Evolutionary conservation across 2,113 vertebrate species (phyloP), one percentile per base, ranked within the genome.

Genomic region (Myrmophylax atrothorax): DNA sequence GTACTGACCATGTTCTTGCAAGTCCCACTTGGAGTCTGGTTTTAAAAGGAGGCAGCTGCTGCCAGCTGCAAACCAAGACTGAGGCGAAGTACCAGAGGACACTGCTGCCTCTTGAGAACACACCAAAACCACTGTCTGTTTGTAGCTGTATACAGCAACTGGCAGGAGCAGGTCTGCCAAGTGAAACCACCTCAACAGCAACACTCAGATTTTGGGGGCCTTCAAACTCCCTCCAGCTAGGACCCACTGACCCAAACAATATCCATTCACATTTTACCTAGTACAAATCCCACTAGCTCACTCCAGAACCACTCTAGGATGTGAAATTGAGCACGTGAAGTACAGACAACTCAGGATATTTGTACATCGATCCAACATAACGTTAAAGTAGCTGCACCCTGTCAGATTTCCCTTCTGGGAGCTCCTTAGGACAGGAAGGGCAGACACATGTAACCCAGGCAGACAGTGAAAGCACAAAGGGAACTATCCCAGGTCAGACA

Each of bases 21-120:
- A 78, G 46, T 14, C 52, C 77, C 47, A 69, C 74, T 79, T 53
- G 2, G 35, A 72, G 58, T 24, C 53, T 91, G 70, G 47, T 94
- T 92, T 88, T 62, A 58, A 90, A 87, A 87, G 47, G 26, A 87
- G 49, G 74, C 74, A 94, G 85, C 84, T 85, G 63, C 82, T 66
- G 64, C 90, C 79, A 94, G 74, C 72, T 95, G 72, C 90, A 92
- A 86, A 85, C 20, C 0, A 2, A 93, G 82, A 83, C 50, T 78
- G n/a, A 79, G 28, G 82, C 75, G 67, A 88, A 77, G 90, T 14
- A 88, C 47, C 58, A 83, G 84, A 75, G 49, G 88, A 85, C 75
- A 38, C 58, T 42, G 75, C 59, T 90, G 90, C 75, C 94, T 92
- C 85, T 59, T 70, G 79, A 50, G 72, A 86, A 37, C 12, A 1